A percentile compares a stretch with the other conserved stretches of the same genome.
Evolutionary conservation across 2,888 invertebrate species (phyloP).

Genomic region (Acronicta leporina): DNA sequence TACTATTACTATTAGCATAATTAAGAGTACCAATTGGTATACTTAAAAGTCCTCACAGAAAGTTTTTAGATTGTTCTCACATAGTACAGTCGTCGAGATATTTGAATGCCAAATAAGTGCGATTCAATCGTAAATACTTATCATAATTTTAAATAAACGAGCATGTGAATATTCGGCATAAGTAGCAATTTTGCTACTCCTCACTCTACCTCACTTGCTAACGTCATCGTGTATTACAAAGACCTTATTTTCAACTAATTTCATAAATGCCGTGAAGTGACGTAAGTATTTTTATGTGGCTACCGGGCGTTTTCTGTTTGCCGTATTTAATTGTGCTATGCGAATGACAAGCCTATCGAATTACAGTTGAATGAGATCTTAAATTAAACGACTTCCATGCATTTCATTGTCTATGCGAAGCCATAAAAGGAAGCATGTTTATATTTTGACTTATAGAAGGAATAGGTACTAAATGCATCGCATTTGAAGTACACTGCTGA

Average conservation of each 20-base stretch:
- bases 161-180: slow-evolving; percentile 3
- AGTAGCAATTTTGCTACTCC: background rate
- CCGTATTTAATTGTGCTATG: slow-evolving; percentile 15
- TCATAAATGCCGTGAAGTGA: slow-evolving; percentile 16
- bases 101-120: background rate
- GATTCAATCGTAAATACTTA: background rate
- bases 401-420: background rate
- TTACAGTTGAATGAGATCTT: slow-evolving; percentile 20
- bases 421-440: background rate
- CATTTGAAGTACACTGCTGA: no score
- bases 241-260: slow-evolving; percentile 22
- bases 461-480: no score
- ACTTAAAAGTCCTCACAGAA: background rate
- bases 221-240: slow-evolving; percentile 1
- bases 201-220: background rate
- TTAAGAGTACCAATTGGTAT: no score
- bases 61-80: background rate
- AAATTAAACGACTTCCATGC: background rate
- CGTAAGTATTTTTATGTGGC: slow-evolving; percentile 2
- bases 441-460: background rate
- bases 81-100: background rate
- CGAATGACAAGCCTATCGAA: slow-evolving; percentile 20
- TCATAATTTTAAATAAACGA: slow-evolving; percentile 1
- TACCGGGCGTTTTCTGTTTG: background rate
- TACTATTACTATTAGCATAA: no score